Evolutionary conservation across 2,888 invertebrate species (phyloP).

Genomic region (Drosophila anomelani): DNA sequence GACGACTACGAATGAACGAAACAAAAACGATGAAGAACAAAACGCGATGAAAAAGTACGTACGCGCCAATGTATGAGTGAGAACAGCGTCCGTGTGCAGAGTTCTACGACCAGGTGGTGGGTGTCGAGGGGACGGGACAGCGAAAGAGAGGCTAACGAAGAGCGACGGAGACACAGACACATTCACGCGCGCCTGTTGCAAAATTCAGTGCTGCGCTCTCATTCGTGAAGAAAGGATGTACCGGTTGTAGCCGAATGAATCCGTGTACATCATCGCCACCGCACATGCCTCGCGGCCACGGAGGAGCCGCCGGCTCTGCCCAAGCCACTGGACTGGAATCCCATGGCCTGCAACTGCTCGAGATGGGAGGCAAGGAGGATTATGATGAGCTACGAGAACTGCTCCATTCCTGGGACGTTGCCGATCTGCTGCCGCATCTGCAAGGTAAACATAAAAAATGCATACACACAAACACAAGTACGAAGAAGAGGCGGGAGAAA

Average conservation of each 20-base stretch:
- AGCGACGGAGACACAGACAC: constrained; percentile 15
- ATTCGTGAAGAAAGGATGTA: constrained; percentile 80
- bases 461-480: background rate
- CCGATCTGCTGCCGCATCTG: constrained; percentile 68
- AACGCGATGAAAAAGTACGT: constrained; percentile 54
- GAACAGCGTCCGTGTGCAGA: constrained; percentile 23
- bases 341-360: constrained; percentile 29
- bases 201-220: constrained; percentile 73
- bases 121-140: constrained; percentile 15
- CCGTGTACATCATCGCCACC: constrained; percentile 36
- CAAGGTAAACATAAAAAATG: constrained; percentile 56
- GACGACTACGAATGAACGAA: constrained; percentile 62
- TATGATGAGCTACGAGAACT: constrained; percentile 58
- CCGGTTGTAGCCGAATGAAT: constrained; percentile 56
- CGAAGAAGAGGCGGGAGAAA: constrained; percentile 10
- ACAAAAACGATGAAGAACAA: constrained; percentile 42
- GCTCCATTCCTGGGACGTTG: constrained; percentile 66
- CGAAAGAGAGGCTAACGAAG: constrained; percentile 58
- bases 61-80: constrained; percentile 23
- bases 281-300: constrained; percentile 28
- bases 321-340: constrained; percentile 11
- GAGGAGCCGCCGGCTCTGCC: background rate
- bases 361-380: constrained; percentile 54
- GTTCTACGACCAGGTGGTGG: constrained; percentile 2
- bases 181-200: constrained; percentile 69